These are phyloP conservation scores for Ernsta delagoae DNA, from an alignment of 2,888 invertebrate species.

Conservation along the genomic window DNA sequence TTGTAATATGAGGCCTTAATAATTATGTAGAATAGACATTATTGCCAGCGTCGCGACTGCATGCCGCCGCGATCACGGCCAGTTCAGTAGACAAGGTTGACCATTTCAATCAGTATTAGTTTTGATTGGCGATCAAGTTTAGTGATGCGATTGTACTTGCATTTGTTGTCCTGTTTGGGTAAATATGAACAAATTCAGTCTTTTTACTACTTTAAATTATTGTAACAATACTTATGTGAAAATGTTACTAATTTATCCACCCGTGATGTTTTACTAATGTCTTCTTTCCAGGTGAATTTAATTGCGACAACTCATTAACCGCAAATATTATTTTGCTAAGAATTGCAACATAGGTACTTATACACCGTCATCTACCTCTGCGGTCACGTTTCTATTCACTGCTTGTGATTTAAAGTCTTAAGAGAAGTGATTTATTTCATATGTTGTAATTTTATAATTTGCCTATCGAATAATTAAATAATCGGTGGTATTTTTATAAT, in stretches of 20 bases:
- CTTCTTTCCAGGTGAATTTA: background rate
- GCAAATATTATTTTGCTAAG: background rate
- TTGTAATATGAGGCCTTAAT: constrained; percentile 41
- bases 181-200: constrained; percentile 37
- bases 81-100: constrained; percentile 58
- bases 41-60: constrained; percentile 45
- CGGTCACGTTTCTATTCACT: no score
- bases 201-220: no score
- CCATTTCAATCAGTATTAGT: constrained; percentile 67
- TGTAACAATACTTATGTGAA: no score
- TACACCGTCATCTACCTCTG: no score
- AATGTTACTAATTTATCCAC: no score
- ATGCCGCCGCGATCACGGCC: constrained; percentile 52
- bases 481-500: no score
- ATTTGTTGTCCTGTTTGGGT: constrained; percentile 53
- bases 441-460: no score
- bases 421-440: no score
- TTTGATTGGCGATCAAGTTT: constrained; percentile 53
- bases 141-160: constrained; percentile 54
- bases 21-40: constrained; percentile 45
- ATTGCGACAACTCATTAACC: background rate
- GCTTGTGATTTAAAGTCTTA: no score
- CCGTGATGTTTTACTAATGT: background rate
- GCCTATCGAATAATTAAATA: no score
- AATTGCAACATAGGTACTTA: background rate